Conservation (phyloP, 2,797 vertebrate species). For the Xenops minutus region DNA sequence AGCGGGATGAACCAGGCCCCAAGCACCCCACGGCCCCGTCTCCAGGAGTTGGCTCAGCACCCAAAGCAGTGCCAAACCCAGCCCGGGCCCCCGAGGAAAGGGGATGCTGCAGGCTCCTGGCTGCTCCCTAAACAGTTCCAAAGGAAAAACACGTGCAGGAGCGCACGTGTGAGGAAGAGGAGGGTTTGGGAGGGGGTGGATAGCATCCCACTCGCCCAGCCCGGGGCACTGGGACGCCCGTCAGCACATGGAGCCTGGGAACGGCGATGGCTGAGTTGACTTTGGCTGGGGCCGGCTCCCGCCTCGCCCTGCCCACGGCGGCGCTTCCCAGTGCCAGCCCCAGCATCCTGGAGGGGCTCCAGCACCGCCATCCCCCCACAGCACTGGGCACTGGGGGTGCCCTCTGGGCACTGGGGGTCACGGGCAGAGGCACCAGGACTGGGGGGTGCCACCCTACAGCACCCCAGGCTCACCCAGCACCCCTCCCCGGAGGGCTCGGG, state of each 20-base stretch:
- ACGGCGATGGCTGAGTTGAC: not conserved
- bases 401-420: fast-evolving
- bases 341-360: not conserved
- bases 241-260: not conserved
- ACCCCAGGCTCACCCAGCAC: fast-evolving
- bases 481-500: fast-evolving
- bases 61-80: not conserved
- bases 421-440: fast-evolving
- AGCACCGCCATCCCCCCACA: not conserved
- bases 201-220: not conserved
- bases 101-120: not conserved
- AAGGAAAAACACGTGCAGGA: not conserved
- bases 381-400: fast-evolving
- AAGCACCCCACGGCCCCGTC: not conserved
- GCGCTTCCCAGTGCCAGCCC: not conserved
- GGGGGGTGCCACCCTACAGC: not conserved
- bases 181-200: not conserved
- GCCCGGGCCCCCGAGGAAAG: not conserved
- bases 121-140: not conserved
- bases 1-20: fast-evolving
- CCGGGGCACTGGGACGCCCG: fast-evolving
- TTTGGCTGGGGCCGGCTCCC: not conserved
- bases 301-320: not conserved
- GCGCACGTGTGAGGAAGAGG: not conserved
- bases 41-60: not conserved